Percentiles rank a stretch among this genome's conserved stretches.
Evolutionary conservation across 1,140 invertebrate genomes (phyloP).

Genomic region (Caligus rogercresseyi): DNA sequence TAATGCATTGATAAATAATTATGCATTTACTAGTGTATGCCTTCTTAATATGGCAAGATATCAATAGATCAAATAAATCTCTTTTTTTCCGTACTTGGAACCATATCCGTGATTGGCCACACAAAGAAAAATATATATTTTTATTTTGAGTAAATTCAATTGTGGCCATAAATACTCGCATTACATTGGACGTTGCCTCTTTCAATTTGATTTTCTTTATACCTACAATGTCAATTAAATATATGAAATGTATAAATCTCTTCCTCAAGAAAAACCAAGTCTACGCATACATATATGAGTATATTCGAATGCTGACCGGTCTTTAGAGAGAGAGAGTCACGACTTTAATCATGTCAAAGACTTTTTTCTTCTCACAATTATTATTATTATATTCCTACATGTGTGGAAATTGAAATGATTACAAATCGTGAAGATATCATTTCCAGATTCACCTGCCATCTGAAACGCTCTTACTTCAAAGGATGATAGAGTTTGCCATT

Average conservation of each 20-base stretch:
- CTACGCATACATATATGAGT: too few species aligned
- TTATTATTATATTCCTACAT: background rate
- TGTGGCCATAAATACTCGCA: background rate
- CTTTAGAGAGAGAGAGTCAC: background rate
- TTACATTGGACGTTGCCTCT: background rate
- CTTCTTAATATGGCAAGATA: too few species aligned
- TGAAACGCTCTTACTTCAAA: background rate
- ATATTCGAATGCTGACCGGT: background rate
- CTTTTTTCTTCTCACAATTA: background rate
- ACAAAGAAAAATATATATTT: too few species aligned
- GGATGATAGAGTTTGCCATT: background rate
- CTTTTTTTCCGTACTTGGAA: too few species aligned
- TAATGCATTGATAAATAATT: too few species aligned
- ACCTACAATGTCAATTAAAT: background rate
- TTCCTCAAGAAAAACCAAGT: background rate
- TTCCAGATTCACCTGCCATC: background rate
- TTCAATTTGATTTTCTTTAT: background rate
- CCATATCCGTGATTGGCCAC: too few species aligned
- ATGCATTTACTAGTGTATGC: too few species aligned
- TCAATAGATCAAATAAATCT: too few species aligned
- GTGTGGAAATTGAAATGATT: background rate
- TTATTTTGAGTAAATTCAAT: too few species aligned
- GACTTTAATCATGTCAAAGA: background rate
- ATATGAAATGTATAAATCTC: background rate
- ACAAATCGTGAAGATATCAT: background rate